These are phyloP conservation scores for Scaptomyza caliginosa DNA, from an alignment of 2,888 invertebrate genomes.

Conservation along the genomic window DNA sequence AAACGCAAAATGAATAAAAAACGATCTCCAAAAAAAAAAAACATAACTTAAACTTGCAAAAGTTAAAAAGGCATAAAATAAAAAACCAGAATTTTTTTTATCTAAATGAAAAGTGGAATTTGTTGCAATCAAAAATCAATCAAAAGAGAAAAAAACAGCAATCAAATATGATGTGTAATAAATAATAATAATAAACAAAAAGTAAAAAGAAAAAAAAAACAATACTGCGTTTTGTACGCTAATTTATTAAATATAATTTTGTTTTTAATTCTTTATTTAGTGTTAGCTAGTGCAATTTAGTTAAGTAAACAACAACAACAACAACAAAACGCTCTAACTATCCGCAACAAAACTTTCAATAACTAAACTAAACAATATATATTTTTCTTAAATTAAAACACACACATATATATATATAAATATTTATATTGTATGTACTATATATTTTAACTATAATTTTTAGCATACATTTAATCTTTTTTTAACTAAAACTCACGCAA, in stretches of 20 bases:
- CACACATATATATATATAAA: conserved; percentile 13
- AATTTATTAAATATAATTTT: conserved; percentile 77
- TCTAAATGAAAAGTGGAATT: conserved; percentile 19
- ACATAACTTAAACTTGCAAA: conserved; percentile 36
- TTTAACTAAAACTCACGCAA: conserved; percentile 26
- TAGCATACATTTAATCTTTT: conserved; percentile 57
- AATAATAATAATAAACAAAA: conserved; percentile 16
- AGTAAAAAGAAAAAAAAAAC: too few relatives aligned
- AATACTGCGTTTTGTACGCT: conserved; percentile 56
- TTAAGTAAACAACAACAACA: conserved; percentile 39
- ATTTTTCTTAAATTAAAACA: conserved; percentile 40
- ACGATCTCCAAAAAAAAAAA: conserved; percentile 66
- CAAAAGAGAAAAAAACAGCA: conserved; percentile 29
- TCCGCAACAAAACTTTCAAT: conserved; percentile 16
- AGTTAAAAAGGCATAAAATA: conserved; percentile 34
- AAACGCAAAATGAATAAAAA: conserved; percentile 45
- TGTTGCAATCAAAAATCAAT: conserved; percentile 36
- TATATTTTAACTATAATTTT: conserved; percentile 66
- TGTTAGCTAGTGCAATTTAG: conserved; percentile 84
- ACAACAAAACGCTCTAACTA: conserved; percentile 33
- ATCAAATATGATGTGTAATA: conserved; percentile 41
- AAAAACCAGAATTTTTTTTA: conserved; percentile 22
- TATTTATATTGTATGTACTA: conserved; percentile 47
- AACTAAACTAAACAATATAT: conserved; percentile 38
- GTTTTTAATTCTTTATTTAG: conserved; percentile 81